Evolutionary conservation across 2,888 invertebrate species (phyloP).

Genomic region (Amphipyra tragopoginis): DNA sequence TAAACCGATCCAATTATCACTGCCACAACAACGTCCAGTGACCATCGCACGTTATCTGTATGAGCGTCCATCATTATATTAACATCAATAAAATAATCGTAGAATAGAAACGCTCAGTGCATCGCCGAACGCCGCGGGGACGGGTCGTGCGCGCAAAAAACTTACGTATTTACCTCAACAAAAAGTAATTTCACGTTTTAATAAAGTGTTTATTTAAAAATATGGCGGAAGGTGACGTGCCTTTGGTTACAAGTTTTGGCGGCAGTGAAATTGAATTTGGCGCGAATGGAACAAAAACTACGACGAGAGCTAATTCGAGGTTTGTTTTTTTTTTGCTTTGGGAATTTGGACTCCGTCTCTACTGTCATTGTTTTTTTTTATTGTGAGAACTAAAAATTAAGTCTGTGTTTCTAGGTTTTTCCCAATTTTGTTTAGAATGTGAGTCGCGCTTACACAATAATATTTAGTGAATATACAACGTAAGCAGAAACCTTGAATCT

Average conservation of each 20-base stretch:
- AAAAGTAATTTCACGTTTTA: conserved; percentile 66
- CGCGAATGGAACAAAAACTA: conserved; percentile 80
- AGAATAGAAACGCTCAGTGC: conserved; percentile 70
- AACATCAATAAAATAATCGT: conserved; percentile 85
- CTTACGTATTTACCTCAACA: conserved; percentile 42
- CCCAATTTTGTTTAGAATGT: not conserved
- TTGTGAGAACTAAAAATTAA: conserved; percentile 2
- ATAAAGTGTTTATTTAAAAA: conserved; percentile 61
- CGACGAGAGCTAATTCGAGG: conserved; percentile 83
- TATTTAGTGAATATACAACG: conserved; percentile 31
- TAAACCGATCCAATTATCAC: conserved; percentile 83
- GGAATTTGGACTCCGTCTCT: conserved; percentile 21
- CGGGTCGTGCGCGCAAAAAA: conserved; percentile 56
- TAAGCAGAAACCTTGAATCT: conserved; percentile 51
- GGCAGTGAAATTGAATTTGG: conserved; percentile 84
- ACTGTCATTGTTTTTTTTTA: conserved; percentile 22
- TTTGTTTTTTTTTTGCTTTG: conserved; percentile 67
- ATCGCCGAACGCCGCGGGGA: conserved; percentile 68
- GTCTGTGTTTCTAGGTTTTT: conserved; percentile 11
- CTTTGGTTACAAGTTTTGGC: conserved; percentile 83
- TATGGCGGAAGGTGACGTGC: conserved; percentile 87
- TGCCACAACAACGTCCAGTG: conserved; percentile 73
- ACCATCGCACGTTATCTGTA: conserved; percentile 82
- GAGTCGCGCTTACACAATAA: conserved; percentile 1
- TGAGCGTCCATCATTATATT: conserved; percentile 78